phyloP scores from a whole-genome alignment of 2,113 vertebrate genomes.

The Pongo abelii region DNA sequence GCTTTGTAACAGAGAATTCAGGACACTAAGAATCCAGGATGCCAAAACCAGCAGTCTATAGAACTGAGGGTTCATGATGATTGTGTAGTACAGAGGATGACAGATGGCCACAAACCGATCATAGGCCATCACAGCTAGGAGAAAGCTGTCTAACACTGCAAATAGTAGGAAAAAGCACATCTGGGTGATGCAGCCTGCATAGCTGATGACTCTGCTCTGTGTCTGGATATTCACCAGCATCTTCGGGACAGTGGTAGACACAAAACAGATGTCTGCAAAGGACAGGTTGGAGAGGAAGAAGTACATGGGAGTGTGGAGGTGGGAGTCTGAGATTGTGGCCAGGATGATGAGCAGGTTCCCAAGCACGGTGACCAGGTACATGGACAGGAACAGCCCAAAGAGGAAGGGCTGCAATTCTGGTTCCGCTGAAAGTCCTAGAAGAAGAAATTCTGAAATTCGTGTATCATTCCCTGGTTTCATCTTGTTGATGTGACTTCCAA shows the following conservation, averaged over 20 bases:
- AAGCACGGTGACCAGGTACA: too few relatives aligned
- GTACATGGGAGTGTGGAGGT: conserved; percentile 17
- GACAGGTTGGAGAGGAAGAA: conserved; percentile 47
- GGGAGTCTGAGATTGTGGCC: not conserved
- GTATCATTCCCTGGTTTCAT: not conserved
- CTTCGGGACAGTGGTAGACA: not conserved
- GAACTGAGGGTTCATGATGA: not conserved
- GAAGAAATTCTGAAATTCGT: not conserved
- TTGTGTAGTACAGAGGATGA: too few relatives aligned
- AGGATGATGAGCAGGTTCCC: too few relatives aligned
- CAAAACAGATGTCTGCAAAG: not conserved
- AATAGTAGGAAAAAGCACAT: conserved; percentile 44
- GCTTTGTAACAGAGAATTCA: conserved; percentile 29
- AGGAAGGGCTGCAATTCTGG: not conserved
- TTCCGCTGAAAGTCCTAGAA: conserved; percentile 28
- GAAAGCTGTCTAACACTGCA: not conserved
- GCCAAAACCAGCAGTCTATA: conserved; percentile 13
- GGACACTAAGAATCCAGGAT: not conserved
- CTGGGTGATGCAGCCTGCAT: conserved; percentile 35
- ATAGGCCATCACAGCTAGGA: conserved; percentile 59
- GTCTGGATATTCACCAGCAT: conserved; percentile 36
- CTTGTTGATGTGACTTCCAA: not conserved
- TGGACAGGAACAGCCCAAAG: too few relatives aligned
- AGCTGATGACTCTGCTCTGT: not conserved
- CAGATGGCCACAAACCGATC: not conserved